Conservation (phyloP, 2,888 invertebrate genomes). For the Malthinus seriepunctatus region DNA sequence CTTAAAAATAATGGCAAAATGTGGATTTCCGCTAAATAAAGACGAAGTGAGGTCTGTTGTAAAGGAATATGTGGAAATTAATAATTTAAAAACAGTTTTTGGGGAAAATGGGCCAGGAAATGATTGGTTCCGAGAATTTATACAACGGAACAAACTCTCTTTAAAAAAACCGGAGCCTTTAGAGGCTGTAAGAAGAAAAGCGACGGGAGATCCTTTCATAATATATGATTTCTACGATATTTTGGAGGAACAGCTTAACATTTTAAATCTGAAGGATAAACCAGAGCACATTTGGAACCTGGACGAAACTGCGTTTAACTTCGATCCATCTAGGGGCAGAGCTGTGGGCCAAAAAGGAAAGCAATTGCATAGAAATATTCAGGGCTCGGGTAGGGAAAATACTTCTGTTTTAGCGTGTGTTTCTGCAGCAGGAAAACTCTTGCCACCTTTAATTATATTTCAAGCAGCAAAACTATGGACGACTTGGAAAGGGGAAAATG, state of each 20-base stretch:
- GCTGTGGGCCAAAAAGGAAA: slow-evolving; percentile 6
- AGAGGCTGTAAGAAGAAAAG: neutral
- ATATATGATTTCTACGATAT: neutral
- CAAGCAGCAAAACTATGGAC: neutral
- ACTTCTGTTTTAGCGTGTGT: neutral
- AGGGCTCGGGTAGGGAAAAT: slow-evolving; percentile 3
- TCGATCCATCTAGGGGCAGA: slow-evolving; percentile 1
- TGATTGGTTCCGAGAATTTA: neutral
- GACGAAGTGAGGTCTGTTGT: neutral
- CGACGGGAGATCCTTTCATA: neutral
- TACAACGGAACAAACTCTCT: neutral
- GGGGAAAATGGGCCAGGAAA: neutral
- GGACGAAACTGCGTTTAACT: neutral
- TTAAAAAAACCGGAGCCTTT: neutral
- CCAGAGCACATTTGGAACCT: neutral
- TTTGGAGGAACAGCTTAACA: neutral
- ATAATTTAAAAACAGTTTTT: neutral
- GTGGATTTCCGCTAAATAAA: neutral
- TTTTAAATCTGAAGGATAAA: neutral
- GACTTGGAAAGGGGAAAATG: neutral
- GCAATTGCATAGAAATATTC: neutral
- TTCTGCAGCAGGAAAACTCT: neutral
- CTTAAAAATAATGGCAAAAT: neutral
- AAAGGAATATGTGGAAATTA: neutral
- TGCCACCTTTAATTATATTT: neutral